Percentiles rank a stretch among this genome's conserved stretches.
Evolutionary conservation across 2,797 vertebrate species (phyloP).

Genomic region (Gymnopithys bicolor): DNA sequence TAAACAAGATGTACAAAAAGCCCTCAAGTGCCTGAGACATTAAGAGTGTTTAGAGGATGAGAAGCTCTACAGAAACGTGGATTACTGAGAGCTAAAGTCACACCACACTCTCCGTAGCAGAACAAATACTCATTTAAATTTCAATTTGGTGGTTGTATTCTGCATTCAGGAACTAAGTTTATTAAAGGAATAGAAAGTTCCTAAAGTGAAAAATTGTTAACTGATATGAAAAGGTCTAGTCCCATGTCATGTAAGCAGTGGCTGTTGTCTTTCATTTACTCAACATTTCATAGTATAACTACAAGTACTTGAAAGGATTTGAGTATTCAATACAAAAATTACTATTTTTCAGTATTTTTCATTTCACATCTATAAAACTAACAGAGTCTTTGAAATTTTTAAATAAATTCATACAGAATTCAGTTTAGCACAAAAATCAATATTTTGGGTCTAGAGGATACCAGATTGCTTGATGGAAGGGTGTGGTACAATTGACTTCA

Average conservation of each 20-base stretch:
- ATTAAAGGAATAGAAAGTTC: not conserved
- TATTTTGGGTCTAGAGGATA: not conserved
- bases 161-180: not conserved
- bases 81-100: not conserved
- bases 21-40: not conserved
- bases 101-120: not conserved
- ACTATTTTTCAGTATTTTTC: not conserved
- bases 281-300: not conserved
- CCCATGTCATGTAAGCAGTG: not conserved
- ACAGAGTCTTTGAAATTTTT: not conserved
- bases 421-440: not conserved
- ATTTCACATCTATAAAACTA: not conserved
- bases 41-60: not conserved
- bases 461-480: not conserved
- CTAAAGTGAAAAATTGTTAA: not conserved
- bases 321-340: not conserved
- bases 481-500: not conserved
- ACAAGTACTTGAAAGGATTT: not conserved
- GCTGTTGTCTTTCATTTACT: not conserved
- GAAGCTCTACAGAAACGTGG: not conserved
- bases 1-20: not conserved
- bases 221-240: not conserved
- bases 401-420: not conserved
- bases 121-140: not conserved
- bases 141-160: not conserved